Percentiles rank a stretch among this genome's conserved stretches.
These are phyloP conservation scores for Aphaenogaster ashmeadi DNA, from an alignment of 1,140 invertebrate species.

Conservation along the genomic window DNA sequence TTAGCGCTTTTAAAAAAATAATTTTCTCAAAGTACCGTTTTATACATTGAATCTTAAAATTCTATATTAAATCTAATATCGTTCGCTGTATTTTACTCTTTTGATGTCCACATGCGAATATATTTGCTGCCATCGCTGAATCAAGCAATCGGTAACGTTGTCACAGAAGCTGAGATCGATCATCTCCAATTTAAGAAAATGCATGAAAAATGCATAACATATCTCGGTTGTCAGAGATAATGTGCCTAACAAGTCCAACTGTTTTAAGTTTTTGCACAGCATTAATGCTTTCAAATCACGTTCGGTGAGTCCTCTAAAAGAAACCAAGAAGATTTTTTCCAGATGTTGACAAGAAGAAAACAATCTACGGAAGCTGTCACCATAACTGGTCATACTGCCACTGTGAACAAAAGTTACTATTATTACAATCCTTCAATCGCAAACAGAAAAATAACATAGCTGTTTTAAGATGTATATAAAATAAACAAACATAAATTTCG, in stretches of 20 bases:
- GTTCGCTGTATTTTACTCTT: conserved; percentile 79
- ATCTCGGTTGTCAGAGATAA: conserved; percentile 91
- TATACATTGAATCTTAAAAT: neutral
- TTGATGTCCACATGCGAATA: conserved; percentile 90
- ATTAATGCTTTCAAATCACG: conserved; percentile 91
- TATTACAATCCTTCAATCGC: neutral
- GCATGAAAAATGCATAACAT: conserved; percentile 88
- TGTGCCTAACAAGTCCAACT: conserved; percentile 94
- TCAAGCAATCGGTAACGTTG: conserved; percentile 91
- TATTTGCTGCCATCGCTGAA: conserved; percentile 88
- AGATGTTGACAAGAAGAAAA: conserved; percentile 89
- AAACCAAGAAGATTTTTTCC: conserved; percentile 92
- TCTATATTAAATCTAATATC: conserved; percentile 45
- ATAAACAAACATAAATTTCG: conserved; percentile 7
- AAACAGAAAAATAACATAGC: neutral
- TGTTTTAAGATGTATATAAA: neutral
- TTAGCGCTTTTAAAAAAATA: neutral
- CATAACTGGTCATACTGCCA: conserved; percentile 86
- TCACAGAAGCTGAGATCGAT: conserved; percentile 96
- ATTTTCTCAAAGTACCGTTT: neutral
- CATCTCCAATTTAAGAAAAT: conserved; percentile 89
- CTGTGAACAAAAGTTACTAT: conserved; percentile 76
- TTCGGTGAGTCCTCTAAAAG: conserved; percentile 93
- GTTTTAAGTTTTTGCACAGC: conserved; percentile 90
- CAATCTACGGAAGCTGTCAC: conserved; percentile 86